Conservation (phyloP, 2,888 invertebrate genomes). For the Coleophora deauratella region DNA sequence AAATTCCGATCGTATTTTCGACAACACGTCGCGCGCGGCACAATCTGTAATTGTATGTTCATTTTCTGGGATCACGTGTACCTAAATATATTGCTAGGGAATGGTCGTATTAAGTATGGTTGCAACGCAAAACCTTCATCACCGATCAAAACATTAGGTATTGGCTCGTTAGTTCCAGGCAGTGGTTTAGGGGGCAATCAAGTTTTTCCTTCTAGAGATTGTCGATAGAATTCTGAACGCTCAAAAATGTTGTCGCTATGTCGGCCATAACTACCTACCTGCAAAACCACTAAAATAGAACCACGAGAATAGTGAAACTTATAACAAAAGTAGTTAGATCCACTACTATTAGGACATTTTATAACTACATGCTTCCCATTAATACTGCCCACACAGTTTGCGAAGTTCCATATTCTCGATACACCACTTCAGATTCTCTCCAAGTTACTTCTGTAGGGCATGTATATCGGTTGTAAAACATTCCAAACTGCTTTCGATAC, state of each 20-base stretch:
- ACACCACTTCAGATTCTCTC: background rate
- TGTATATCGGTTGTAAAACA: background rate
- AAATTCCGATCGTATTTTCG: constrained; percentile 13
- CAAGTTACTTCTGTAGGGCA: background rate
- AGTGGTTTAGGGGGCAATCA: constrained; percentile 3
- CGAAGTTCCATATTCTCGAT: background rate
- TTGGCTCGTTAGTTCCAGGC: constrained; percentile 2
- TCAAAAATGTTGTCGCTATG: constrained; percentile 5
- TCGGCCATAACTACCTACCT: background rate
- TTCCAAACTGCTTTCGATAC: background rate
- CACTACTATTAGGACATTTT: background rate
- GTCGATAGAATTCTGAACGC: constrained; percentile 1
- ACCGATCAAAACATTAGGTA: constrained; percentile 5
- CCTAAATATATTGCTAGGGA: constrained; percentile 5
- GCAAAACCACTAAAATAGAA: background rate
- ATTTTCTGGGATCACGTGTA: constrained; percentile 9
- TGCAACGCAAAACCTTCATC: constrained; percentile 7
- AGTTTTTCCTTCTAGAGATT: background rate
- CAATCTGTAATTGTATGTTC: constrained; percentile 11
- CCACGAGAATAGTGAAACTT: background rate
- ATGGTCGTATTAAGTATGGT: constrained; percentile 6
- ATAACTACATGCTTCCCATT: background rate
- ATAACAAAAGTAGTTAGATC: background rate
- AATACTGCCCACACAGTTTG: background rate
- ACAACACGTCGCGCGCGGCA: constrained; percentile 12